Evolutionary conservation across 2,888 invertebrate species (phyloP).

Genomic region (Antheraea yamamai): DNA sequence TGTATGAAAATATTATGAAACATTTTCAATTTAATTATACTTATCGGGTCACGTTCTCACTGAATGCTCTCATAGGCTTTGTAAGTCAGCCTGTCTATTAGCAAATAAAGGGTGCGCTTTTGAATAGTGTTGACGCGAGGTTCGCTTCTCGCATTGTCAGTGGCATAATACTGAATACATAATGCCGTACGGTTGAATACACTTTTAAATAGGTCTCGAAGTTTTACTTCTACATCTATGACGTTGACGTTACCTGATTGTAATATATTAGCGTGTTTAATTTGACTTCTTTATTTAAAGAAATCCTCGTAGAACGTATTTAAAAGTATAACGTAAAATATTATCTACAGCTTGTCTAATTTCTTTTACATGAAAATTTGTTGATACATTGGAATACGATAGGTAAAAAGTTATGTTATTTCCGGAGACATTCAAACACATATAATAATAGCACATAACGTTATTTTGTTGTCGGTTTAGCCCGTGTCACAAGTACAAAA

Average conservation of each 20-base stretch:
- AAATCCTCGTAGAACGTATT: not conserved
- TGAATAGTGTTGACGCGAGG: conserved; percentile 59
- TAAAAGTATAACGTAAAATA: not conserved
- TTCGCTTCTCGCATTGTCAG: conserved; percentile 51
- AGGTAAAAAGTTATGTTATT: no score
- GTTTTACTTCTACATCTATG: conserved; percentile 14
- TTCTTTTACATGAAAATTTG: no score
- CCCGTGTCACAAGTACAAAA: not conserved
- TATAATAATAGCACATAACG: not conserved
- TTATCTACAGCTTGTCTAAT: not conserved
- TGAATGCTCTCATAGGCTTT: conserved; percentile 47
- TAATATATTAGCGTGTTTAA: not conserved
- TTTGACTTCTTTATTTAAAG: not conserved
- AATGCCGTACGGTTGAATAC: conserved; percentile 26
- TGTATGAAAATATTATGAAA: not conserved
- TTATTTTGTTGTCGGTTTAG: not conserved
- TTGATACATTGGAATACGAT: no score
- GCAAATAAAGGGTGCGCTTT: conserved; percentile 59
- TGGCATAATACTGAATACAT: conserved; percentile 46
- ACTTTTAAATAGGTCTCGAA: conserved; percentile 38
- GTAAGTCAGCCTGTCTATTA: conserved; percentile 54
- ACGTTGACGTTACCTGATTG: not conserved
- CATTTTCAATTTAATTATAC: conserved; percentile 37
- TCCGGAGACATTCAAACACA: not conserved
- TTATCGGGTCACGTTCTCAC: conserved; percentile 40